Percentiles rank a stretch among this genome's conserved stretches.
Evolutionary conservation across 2,888 invertebrate species (phyloP).

Genomic region (Caenorhabditis japonica): DNA sequence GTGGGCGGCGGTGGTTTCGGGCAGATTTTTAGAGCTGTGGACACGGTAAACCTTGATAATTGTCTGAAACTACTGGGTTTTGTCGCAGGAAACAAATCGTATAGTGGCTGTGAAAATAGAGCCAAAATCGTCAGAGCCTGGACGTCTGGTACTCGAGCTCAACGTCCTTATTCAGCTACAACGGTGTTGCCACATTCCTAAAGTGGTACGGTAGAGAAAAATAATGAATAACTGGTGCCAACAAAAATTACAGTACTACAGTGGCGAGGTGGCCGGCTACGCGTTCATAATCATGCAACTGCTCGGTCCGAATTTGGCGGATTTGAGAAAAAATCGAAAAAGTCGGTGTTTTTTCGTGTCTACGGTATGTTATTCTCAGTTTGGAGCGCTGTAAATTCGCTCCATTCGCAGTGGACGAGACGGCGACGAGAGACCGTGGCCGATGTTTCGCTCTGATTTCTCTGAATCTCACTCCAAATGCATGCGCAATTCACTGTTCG

Average conservation of each 20-base stretch:
- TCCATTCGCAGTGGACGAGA: too few species aligned
- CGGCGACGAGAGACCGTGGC: too few species aligned
- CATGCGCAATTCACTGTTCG: too few species aligned
- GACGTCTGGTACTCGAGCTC: conserved; percentile 71
- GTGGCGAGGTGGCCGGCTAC: conserved; percentile 61
- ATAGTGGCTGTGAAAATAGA: conserved; percentile 74
- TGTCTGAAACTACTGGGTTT: neutral
- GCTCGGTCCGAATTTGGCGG: conserved; percentile 70
- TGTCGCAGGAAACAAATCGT: conserved; percentile 32
- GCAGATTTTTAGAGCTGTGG: conserved; percentile 69
- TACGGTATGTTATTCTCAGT: conserved; percentile 53
- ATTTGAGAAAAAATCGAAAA: conserved; percentile 63
- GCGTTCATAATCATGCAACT: conserved; percentile 75
- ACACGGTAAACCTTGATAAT: conserved; percentile 30
- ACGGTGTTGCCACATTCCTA: conserved; percentile 59
- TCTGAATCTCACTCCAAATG: too few species aligned
- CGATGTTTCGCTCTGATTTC: too few species aligned
- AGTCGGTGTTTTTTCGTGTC: conserved; percentile 47
- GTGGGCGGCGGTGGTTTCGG: conserved; percentile 75
- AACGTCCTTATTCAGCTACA: conserved; percentile 59
- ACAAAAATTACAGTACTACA: conserved; percentile 59
- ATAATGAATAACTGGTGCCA: neutral
- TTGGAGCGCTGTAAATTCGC: too few species aligned
- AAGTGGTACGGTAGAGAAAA: conserved; percentile 52
- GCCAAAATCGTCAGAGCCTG: conserved; percentile 64